Evolutionary conservation across 2,797 vertebrate genomes (phyloP), one percentile per base, ranked within the genome.

Genomic region (Microctenopoma lineatum): DNA sequence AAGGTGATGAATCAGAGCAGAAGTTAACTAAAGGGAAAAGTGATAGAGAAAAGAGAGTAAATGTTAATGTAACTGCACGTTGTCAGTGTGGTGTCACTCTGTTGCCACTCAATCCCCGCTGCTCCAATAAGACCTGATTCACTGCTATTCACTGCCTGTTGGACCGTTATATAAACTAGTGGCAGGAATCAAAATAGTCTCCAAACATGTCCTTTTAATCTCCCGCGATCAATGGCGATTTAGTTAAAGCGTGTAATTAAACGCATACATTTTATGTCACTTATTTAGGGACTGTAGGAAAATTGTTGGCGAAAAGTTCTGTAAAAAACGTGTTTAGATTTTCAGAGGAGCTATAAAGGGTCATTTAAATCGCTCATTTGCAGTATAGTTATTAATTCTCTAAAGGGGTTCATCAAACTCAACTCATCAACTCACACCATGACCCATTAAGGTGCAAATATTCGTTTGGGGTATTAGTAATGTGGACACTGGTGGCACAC

Each of bases 1-100:
- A 92, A 90, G 84, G 83, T 91, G 89, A 91, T 84, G 83, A 87
- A 88, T 91, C 46, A 73, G 81, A 74, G 78, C 84, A 87, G 70
- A 77, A 91, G 90, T 93, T 90, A 89, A 90, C 89, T 59, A 77
- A 81, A 59, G 80, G 64, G 53, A 41, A 16, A 51, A 47, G 66
- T 76, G 70, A 55, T 1, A 34, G 59, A 68, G 66, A 39, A 60
- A 70, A 42, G 50, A 70, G 64, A 52, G 69, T 41, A 60, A 67
- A 71, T 66, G 83, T 74, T 77, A 66, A 76, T 77, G 70, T 62
- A 74, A 77, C 71, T 86, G 84, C 84, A 90, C 81, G 78, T 87
- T 78, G 82, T 77, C 89, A 91, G 80, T 79, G 81, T 88, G 90
- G 66, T 73, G 80, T 57, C 68, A n/a, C 32, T 52, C 79, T 78